Conservation (phyloP, 2,888 invertebrate species). For the Pecten maximus region DNA sequence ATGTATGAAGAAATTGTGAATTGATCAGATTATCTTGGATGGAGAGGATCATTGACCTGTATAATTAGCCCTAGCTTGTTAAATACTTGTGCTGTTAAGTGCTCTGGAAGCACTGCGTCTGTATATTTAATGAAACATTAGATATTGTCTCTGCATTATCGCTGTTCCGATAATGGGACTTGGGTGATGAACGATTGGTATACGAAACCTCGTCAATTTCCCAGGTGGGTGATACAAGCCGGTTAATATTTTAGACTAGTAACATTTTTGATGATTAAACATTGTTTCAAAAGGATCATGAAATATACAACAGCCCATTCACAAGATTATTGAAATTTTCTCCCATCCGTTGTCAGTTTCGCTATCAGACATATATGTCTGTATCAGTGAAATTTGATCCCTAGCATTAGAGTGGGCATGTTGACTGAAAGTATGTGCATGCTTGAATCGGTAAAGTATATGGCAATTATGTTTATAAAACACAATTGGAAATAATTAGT, state of each 20-base stretch:
- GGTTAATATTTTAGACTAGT: conserved; percentile 10
- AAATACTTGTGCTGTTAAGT: not conserved
- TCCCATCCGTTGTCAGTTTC: not conserved
- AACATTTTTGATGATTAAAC: conserved; percentile 28
- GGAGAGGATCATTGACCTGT: not conserved
- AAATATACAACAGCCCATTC: not conserved
- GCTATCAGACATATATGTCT: not conserved
- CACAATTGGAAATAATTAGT: too few relatives aligned
- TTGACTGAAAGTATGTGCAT: too few relatives aligned
- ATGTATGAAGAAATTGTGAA: not conserved
- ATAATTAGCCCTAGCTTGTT: not conserved
- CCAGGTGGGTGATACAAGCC: not conserved
- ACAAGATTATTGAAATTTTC: not conserved
- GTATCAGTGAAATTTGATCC: conserved; percentile 5
- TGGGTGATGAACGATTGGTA: not conserved
- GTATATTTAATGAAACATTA: not conserved
- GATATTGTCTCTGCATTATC: not conserved
- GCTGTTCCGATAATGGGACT: not conserved
- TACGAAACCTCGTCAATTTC: not conserved
- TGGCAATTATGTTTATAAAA: too few relatives aligned
- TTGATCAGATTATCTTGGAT: not conserved
- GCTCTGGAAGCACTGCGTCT: not conserved
- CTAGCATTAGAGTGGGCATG: not conserved
- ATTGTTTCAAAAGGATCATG: conserved; percentile 6
- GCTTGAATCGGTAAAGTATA: too few relatives aligned